These are phyloP conservation scores for Eumacrocentrus americanus DNA, from an alignment of 2,888 invertebrate species.

Conservation along the genomic window DNA sequence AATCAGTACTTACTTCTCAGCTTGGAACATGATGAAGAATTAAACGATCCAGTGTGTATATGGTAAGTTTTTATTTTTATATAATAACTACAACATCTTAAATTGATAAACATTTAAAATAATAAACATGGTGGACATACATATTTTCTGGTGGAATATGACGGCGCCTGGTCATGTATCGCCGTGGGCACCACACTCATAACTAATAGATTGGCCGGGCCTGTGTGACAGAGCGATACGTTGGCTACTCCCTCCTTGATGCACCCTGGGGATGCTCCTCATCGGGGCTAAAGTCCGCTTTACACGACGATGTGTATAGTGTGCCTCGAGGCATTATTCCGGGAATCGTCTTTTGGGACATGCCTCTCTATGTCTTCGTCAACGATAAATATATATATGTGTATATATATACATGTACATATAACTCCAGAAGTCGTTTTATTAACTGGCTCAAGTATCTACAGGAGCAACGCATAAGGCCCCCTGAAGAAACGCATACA, in stretches of 20 bases:
- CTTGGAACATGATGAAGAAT: no score
- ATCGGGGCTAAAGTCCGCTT: constrained; percentile 34
- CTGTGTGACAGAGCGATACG: constrained; percentile 60
- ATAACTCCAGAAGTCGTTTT: constrained; percentile 20
- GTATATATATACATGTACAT: neutral
- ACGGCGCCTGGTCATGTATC: constrained; percentile 52
- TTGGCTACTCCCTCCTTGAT: constrained; percentile 42
- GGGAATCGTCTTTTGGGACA: no score
- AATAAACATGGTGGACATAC: constrained; percentile 36
- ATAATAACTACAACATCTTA: no score
- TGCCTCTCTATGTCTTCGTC: no score
- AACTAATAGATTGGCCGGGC: constrained; percentile 60
- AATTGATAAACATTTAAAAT: no score
- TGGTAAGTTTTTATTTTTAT: no score
- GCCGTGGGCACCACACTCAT: constrained; percentile 60
- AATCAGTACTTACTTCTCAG: no score
- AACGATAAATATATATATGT: neutral
- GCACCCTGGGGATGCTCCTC: constrained; percentile 22
- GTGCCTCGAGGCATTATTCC: no score
- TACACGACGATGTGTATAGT: constrained; percentile 41
- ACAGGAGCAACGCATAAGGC: constrained; percentile 18
- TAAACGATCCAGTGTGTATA: no score
- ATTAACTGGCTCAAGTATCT: constrained; percentile 10
- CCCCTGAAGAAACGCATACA: no score
- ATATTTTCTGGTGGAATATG: constrained; percentile 52